Evolutionary conservation across 2,113 vertebrate genomes (phyloP).

Genomic region (Spermophilus dauricus): DNA sequence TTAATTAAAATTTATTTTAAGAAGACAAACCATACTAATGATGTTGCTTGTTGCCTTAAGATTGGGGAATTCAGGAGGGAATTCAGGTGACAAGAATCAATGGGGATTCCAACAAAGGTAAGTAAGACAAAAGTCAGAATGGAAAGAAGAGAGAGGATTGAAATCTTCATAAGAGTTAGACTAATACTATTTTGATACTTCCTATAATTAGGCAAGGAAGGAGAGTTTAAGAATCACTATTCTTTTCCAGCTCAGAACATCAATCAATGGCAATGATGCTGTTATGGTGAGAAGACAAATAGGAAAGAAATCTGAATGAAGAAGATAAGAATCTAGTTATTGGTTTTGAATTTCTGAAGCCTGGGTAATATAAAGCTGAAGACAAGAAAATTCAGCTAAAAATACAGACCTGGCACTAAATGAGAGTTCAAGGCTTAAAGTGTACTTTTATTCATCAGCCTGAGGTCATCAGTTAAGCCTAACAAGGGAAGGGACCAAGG

Average conservation of each 20-base stretch:
- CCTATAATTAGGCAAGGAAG: neutral
- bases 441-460: neutral
- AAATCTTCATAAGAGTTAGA: neutral
- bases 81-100: neutral
- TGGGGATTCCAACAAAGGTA: neutral
- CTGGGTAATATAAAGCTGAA: neutral
- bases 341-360: neutral
- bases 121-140: neutral
- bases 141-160: neutral
- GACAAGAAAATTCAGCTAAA: neutral
- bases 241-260: neutral
- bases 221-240: neutral
- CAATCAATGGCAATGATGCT: neutral
- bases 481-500: neutral
- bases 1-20: slow-evolving; percentile 38
- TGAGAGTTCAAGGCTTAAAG: neutral
- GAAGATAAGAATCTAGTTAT: neutral
- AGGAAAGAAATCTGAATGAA: neutral
- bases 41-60: neutral
- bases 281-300: neutral
- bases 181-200: neutral
- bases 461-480: neutral
- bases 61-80: neutral
- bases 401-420: neutral
- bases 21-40: neutral